Evolutionary conservation across 2,113 vertebrate genomes (phyloP).

Genomic region (Lycocorax pyrrhopterus): DNA sequence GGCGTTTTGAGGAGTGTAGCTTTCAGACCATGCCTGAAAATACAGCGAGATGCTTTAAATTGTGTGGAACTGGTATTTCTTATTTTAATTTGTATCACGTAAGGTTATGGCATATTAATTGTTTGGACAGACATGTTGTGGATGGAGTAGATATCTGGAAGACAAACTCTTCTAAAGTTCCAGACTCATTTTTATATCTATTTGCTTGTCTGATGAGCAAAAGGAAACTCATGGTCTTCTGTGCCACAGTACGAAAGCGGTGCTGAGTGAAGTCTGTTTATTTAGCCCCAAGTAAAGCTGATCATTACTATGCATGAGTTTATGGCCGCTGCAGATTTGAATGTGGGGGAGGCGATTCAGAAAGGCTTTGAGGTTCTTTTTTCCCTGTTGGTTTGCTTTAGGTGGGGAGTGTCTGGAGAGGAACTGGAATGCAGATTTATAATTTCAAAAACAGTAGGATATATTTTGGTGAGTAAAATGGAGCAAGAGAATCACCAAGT

Average conservation of each 20-base stretch:
- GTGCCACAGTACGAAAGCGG: not conserved
- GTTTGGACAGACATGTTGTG: not conserved
- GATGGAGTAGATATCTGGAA: not conserved
- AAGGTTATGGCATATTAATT: not conserved
- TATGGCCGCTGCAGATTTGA: not conserved
- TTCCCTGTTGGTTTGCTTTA: not conserved
- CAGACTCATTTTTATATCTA: not conserved
- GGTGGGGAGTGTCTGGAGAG: not conserved
- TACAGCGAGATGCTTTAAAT: not conserved
- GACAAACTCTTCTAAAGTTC: not conserved
- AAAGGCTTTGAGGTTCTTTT: conserved; percentile 8
- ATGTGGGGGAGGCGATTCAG: not conserved
- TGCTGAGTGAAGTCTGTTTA: not conserved
- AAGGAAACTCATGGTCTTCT: not conserved
- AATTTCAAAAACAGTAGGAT: not conserved
- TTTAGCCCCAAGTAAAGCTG: conserved; percentile 7
- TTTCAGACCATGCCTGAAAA: not conserved
- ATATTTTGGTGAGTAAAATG: not conserved
- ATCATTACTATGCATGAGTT: not conserved
- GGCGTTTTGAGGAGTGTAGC: not conserved
- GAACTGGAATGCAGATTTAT: not conserved
- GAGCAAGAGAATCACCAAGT: not conserved
- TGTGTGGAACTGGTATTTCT: not conserved
- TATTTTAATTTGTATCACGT: not conserved
- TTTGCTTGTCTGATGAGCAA: not conserved